A percentile compares a stretch with the other conserved stretches of the same genome.
phyloP scores from a whole-genome alignment of 2,113 vertebrate species.

The Indicator maculatus region DNA sequence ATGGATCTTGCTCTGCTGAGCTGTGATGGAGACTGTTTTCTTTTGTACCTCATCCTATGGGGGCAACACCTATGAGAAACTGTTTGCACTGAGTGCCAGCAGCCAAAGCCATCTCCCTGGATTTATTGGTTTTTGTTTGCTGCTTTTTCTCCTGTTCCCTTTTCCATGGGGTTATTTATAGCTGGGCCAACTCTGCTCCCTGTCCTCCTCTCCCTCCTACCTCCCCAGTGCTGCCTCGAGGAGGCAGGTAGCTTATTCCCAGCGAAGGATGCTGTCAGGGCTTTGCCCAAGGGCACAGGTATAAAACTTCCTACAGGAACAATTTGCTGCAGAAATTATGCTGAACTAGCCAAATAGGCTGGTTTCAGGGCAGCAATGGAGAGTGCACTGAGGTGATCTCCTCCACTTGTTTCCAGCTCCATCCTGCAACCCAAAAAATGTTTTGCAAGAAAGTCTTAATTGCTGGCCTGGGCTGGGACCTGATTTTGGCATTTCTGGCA shows the following conservation, averaged over 20 bases:
- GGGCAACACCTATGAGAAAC: not conserved
- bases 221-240: not conserved
- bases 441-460: not conserved
- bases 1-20: not conserved
- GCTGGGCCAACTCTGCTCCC: not conserved
- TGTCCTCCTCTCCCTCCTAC: not conserved
- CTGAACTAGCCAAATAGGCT: not conserved
- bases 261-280: not conserved
- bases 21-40: not conserved
- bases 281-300: conserved; percentile 32
- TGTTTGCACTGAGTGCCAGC: not conserved
- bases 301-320: conserved; percentile 14
- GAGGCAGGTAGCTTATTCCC: not conserved
- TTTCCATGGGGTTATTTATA: conserved; percentile 9
- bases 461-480: not conserved
- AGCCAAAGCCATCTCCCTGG: not conserved
- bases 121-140: not conserved
- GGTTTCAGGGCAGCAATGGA: not conserved
- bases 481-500: not conserved
- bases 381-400: not conserved
- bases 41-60: accelerated
- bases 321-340: not conserved
- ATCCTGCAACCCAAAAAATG: not conserved
- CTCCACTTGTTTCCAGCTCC: not conserved
- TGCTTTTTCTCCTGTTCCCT: not conserved